These are phyloP conservation scores for Cremastinae sp. DNA, from an alignment of 2,888 invertebrate genomes.

Conservation along the genomic window DNA sequence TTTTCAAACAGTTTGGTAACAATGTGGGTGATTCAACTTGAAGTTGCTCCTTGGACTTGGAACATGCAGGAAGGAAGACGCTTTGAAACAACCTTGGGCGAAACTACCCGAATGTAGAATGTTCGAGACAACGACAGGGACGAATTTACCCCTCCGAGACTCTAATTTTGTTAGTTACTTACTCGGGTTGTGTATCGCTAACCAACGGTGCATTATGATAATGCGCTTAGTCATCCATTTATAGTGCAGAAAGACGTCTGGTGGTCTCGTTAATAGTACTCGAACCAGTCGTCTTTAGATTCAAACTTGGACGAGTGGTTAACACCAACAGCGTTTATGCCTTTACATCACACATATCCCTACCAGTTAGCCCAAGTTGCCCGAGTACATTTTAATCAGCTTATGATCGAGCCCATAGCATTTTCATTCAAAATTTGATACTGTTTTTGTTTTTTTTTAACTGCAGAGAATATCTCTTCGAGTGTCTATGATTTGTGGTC, in stretches of 20 bases:
- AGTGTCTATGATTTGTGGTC: background rate
- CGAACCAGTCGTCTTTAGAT: slow-evolving; percentile 40
- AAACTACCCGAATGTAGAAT: slow-evolving; percentile 62
- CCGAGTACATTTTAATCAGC: background rate
- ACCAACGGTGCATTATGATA: slow-evolving; percentile 71
- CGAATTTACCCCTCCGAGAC: slow-evolving; percentile 12
- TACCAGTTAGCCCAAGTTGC: background rate
- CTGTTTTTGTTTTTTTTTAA: too few species aligned
- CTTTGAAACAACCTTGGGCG: slow-evolving; percentile 18
- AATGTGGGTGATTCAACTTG: too few species aligned
- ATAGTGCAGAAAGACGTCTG: slow-evolving; percentile 42
- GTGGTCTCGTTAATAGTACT: slow-evolving; percentile 19
- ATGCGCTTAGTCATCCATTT: slow-evolving; percentile 64
- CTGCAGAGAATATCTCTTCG: background rate
- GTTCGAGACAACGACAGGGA: slow-evolving; percentile 62
- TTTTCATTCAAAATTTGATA: too few species aligned
- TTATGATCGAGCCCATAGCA: too few species aligned
- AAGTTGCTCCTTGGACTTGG: background rate
- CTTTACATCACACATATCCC: background rate
- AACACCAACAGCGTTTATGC: background rate
- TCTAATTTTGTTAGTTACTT: slow-evolving; percentile 71
- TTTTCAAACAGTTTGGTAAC: too few species aligned
- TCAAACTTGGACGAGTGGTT: slow-evolving; percentile 43
- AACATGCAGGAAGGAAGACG: slow-evolving; percentile 29
- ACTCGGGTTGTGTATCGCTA: slow-evolving; percentile 67